These are phyloP conservation scores for Microtus richardsoni DNA, from an alignment of 2,113 vertebrate genomes.

Conservation along the genomic window DNA sequence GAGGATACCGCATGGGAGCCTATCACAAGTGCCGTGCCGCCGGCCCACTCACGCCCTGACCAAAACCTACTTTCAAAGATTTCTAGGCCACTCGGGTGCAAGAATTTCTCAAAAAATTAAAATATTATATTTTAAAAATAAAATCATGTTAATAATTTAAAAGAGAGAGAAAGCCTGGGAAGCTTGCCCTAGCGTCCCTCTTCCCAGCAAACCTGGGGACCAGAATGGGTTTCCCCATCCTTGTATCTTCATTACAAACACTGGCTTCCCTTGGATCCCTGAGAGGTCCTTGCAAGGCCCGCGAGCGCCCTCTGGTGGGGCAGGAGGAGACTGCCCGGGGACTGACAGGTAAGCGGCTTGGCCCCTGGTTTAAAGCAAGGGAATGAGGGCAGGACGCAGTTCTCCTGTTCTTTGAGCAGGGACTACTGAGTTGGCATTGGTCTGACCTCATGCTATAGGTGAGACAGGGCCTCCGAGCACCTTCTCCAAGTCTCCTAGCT, in stretches of 20 bases:
- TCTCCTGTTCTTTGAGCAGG: too few species aligned
- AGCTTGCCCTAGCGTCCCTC: accelerated
- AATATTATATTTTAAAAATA: neutral
- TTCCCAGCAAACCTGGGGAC: neutral
- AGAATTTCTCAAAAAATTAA: neutral
- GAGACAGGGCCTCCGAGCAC: too few species aligned
- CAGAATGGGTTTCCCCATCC: neutral
- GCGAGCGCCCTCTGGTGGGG: conserved; percentile 60
- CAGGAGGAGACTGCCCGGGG: neutral
- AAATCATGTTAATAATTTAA: neutral
- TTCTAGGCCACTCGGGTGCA: neutral
- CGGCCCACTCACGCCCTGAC: neutral
- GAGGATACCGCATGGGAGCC: accelerated
- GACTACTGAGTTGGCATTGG: too few species aligned
- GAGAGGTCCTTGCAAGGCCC: conserved; percentile 21
- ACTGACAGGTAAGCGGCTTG: neutral
- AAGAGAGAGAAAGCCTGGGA: neutral
- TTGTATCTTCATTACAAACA: neutral
- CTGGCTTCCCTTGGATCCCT: accelerated
- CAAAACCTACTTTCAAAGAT: neutral
- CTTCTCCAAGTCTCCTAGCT: too few species aligned
- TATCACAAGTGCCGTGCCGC: neutral
- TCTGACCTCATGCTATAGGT: too few species aligned
- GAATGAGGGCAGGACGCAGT: too few species aligned
- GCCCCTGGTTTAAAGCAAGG: too few species aligned